Conservation (phyloP, 2,113 vertebrate genomes). For the Tyto alba region DNA sequence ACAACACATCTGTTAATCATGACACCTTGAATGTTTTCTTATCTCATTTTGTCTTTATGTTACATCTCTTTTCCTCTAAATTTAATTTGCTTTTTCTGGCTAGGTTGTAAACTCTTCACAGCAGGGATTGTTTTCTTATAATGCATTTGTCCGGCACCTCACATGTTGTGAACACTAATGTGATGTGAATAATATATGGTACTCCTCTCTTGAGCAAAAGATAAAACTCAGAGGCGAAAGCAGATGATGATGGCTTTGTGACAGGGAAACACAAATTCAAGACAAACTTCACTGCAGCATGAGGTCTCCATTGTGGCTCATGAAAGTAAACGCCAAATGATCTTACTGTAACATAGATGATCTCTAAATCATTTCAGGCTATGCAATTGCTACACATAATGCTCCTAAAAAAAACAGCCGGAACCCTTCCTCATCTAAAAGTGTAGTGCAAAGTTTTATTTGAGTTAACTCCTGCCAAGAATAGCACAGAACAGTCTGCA, state of each 20-base stretch:
- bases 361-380: slow-evolving; percentile 50
- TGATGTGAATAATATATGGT: slow-evolving; percentile 35
- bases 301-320: slow-evolving; percentile 40
- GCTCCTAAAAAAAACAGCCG: background rate
- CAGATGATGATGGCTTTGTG: slow-evolving; percentile 30
- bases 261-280: slow-evolving; percentile 5
- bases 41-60: background rate
- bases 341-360: background rate
- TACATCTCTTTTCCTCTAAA: background rate
- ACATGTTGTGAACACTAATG: slow-evolving; percentile 34
- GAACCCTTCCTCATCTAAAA: slow-evolving; percentile 9
- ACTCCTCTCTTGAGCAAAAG: background rate
- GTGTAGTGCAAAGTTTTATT: background rate
- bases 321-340: slow-evolving; percentile 48
- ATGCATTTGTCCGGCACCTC: slow-evolving; percentile 41
- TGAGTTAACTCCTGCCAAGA: slow-evolving; percentile 35
- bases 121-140: background rate
- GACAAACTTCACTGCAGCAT: slow-evolving; percentile 27
- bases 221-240: background rate
- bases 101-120: slow-evolving; percentile 37
- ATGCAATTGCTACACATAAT: slow-evolving; percentile 4
- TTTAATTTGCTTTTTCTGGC: background rate
- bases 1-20: slow-evolving; percentile 3
- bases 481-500: background rate
- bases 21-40: background rate